Evolutionary conservation across 1,140 invertebrate genomes (phyloP).

Genomic region (Saxidomus purpurata): DNA sequence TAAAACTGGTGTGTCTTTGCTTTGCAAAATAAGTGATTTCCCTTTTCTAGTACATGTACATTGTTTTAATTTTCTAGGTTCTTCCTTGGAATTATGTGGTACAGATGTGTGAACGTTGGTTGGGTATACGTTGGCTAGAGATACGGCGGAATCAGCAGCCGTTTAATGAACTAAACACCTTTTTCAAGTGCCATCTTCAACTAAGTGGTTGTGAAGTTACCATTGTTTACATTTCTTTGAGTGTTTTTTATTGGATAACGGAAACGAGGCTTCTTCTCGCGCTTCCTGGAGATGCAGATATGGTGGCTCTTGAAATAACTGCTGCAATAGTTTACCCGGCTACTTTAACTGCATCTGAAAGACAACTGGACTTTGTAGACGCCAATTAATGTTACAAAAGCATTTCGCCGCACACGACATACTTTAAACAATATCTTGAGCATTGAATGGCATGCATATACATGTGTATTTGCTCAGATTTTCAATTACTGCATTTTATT

Average conservation of each 20-base stretch:
- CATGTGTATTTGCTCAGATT: no score
- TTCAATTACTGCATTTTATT: no score
- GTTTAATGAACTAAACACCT: background rate
- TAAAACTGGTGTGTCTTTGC: no score
- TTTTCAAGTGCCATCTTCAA: background rate
- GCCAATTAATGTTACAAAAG: no score
- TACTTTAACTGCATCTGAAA: background rate
- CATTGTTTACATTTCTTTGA: background rate
- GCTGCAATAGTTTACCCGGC: background rate
- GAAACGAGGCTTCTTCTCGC: constrained; percentile 14
- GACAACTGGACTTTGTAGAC: background rate
- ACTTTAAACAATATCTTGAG: background rate
- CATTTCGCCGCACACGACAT: no score
- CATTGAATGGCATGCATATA: background rate
- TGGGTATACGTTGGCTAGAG: no score
- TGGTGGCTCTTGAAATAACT: background rate
- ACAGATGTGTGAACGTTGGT: constrained; percentile 22
- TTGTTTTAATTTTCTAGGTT: no score
- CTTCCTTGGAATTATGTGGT: background rate
- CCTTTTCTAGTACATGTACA: no score
- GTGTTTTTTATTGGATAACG: background rate
- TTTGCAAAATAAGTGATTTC: no score
- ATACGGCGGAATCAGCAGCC: background rate
- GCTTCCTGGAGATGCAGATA: constrained; percentile 11
- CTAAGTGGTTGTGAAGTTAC: background rate